Conservation (phyloP, 2,888 invertebrate genomes). For the Trichogramma dendrolimi region DNA sequence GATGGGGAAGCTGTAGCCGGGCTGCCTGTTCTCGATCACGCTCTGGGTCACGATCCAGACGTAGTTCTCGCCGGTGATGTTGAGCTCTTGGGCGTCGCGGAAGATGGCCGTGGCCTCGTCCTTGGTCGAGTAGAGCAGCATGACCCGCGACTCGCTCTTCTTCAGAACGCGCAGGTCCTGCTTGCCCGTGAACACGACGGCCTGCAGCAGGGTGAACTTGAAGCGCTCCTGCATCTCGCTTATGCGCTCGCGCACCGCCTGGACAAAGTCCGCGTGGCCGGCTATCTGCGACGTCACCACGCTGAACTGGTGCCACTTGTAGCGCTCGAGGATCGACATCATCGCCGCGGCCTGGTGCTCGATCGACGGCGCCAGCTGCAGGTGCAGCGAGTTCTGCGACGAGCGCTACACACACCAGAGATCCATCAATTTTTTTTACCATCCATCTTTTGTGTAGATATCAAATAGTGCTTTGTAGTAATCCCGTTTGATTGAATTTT, state of each 20-base stretch:
- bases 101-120: slow-evolving; percentile 84
- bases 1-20: slow-evolving; percentile 76
- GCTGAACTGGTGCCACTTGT: slow-evolving; percentile 95
- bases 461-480: too few relatives aligned
- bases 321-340: slow-evolving; percentile 89
- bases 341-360: slow-evolving; percentile 96
- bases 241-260: slow-evolving; percentile 84
- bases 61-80: slow-evolving; percentile 85
- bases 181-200: slow-evolving; percentile 75
- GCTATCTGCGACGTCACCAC: slow-evolving; percentile 91
- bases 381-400: slow-evolving; percentile 81
- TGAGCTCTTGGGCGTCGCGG: slow-evolving; percentile 68
- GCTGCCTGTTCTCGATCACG: slow-evolving; percentile 78
- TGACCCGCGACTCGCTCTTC: slow-evolving; percentile 85
- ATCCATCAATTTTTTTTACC: too few relatives aligned
- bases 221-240: slow-evolving; percentile 74
- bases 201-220: slow-evolving; percentile 82
- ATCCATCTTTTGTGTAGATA: too few relatives aligned
- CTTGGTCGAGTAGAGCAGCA: slow-evolving; percentile 85
- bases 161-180: slow-evolving; percentile 75
- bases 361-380: slow-evolving; percentile 93
- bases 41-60: slow-evolving; percentile 96
- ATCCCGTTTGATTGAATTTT: too few relatives aligned
- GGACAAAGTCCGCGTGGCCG: slow-evolving; percentile 92
- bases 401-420: slow-evolving; percentile 56